Conservation (phyloP, 2,113 vertebrate species). For the Rhynchomys soricoides region DNA sequence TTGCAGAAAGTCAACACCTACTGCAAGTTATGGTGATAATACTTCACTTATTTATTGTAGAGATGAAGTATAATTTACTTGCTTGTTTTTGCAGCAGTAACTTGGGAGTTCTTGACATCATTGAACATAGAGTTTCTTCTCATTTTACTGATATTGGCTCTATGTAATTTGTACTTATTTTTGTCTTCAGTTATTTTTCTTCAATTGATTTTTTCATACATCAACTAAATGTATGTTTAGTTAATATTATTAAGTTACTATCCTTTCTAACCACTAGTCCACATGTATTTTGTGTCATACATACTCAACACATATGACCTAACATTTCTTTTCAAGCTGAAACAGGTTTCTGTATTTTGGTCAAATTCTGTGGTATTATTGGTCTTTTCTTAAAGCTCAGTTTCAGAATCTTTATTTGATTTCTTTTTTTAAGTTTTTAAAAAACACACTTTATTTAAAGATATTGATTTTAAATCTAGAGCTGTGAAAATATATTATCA, state of each 20-base stretch:
- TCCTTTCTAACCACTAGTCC: neutral
- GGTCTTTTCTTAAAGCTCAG: neutral
- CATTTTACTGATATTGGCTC: neutral
- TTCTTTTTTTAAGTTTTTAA: no score
- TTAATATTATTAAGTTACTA: neutral
- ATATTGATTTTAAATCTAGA: conserved; percentile 50
- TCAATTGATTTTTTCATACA: no score
- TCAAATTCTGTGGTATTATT: neutral
- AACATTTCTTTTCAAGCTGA: neutral
- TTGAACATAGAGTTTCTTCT: neutral
- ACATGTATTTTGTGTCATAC: no score
- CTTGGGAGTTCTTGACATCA: neutral
- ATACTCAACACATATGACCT: neutral
- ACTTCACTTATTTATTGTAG: neutral
- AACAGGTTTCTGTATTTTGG: neutral
- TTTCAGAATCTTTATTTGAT: neutral
- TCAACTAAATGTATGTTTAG: no score
- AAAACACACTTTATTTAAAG: conserved; percentile 49
- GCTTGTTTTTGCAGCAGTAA: neutral
- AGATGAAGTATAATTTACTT: neutral
- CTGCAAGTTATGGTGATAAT: neutral
- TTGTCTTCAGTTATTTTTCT: neutral
- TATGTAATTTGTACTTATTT: neutral
- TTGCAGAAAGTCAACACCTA: neutral
- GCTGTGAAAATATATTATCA: conserved; percentile 25